Conservation (phyloP, 2,113 vertebrate species). For the Eurystomus gularis region DNA sequence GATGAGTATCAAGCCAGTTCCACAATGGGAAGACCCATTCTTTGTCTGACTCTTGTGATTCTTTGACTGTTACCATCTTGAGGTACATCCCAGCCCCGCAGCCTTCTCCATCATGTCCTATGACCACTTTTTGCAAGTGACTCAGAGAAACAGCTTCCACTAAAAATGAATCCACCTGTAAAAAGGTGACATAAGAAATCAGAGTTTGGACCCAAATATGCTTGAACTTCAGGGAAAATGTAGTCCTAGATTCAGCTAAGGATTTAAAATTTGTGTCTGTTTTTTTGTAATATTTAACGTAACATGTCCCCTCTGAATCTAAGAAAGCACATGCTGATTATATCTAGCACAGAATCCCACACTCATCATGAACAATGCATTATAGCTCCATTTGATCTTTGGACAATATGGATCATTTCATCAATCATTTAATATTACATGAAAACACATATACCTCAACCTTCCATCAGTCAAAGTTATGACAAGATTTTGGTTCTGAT, state of each 20-base stretch:
- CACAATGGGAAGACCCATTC: conserved; percentile 67
- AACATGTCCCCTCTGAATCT: neutral
- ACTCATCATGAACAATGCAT: neutral
- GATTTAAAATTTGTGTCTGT: neutral
- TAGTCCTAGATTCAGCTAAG: neutral
- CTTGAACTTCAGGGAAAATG: neutral
- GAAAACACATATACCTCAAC: neutral
- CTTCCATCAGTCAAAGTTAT: neutral
- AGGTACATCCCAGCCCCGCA: conserved; percentile 51
- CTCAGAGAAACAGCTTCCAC: conserved; percentile 61
- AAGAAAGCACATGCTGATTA: neutral
- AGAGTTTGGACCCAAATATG: neutral
- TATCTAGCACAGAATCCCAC: neutral
- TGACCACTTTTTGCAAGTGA: conserved; percentile 52
- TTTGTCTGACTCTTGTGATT: conserved; percentile 31
- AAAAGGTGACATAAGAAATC: neutral
- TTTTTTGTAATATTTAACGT: neutral
- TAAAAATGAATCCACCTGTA: conserved; percentile 56
- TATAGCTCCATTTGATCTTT: neutral
- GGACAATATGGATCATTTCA: neutral
- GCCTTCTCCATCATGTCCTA: conserved; percentile 63
- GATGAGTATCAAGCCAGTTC: conserved; percentile 58
- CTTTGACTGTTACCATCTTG: conserved; percentile 54
- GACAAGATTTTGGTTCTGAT: neutral
- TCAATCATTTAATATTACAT: neutral